Percentiles rank a stretch among this genome's conserved stretches.
phyloP scores from a whole-genome alignment of 2,888 invertebrate genomes.

The Sesamia inferens region DNA sequence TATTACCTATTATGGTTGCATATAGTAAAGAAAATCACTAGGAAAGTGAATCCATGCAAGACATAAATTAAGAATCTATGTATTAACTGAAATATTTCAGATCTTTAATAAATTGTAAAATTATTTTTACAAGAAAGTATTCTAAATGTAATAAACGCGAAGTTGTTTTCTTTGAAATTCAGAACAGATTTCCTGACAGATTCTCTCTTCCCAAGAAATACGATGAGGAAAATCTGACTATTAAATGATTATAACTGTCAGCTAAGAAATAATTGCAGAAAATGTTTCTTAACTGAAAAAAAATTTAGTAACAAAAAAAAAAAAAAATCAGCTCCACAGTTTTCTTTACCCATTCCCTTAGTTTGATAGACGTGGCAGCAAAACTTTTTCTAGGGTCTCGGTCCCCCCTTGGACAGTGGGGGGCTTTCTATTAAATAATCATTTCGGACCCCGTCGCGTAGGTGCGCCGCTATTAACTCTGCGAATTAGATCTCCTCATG shows the following conservation, averaged over 20 bases:
- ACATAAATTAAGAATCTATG: background rate
- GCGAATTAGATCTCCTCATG: constrained; percentile 74
- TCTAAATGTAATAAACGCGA: background rate
- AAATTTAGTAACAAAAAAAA: background rate
- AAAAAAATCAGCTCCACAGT: constrained; percentile 64
- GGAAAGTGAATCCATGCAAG: no score
- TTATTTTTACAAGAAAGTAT: background rate
- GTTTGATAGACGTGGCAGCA: constrained; percentile 84
- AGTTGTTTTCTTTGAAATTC: background rate
- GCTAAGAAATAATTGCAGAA: background rate
- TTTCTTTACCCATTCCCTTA: constrained; percentile 73
- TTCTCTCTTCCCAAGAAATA: background rate
- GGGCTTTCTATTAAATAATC: constrained; percentile 86
- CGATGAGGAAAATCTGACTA: constrained; percentile 1
- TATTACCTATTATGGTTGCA: no score
- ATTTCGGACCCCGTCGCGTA: constrained; percentile 80
- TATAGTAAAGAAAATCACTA: no score
- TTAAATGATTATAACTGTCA: background rate
- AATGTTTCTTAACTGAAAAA: background rate
- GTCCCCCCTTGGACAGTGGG: constrained; percentile 78
- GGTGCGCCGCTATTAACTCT: constrained; percentile 80
- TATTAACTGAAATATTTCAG: background rate
- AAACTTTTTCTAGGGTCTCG: constrained; percentile 85
- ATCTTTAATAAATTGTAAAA: background rate
- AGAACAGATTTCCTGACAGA: background rate